Evolutionary conservation across 2,113 vertebrate species (phyloP).

Genomic region (Mellivora capensis): DNA sequence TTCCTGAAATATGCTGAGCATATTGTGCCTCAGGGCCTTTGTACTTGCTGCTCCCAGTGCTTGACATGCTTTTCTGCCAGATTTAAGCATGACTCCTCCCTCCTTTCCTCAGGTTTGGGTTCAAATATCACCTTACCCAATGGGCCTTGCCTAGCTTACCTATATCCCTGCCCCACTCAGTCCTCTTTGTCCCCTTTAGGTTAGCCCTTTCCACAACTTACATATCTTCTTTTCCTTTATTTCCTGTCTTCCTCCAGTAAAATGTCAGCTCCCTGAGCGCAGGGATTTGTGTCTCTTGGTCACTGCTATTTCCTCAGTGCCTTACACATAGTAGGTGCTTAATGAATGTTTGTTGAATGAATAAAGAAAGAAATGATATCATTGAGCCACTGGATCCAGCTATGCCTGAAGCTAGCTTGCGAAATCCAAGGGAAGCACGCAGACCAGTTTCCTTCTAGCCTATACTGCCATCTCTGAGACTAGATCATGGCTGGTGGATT

Average conservation of each 20-base stretch:
- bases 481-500: not conserved
- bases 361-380: not conserved
- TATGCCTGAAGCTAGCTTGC: not conserved
- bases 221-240: not conserved
- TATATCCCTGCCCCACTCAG: not conserved
- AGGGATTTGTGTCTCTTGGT: not conserved
- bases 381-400: not conserved
- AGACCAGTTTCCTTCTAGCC: not conserved
- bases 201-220: not conserved
- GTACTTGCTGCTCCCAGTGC: not conserved
- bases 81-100: not conserved
- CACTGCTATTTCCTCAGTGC: not conserved
- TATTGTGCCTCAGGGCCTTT: not conserved
- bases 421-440: not conserved
- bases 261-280: not conserved
- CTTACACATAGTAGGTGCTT: not conserved
- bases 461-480: slow-evolving; percentile 47
- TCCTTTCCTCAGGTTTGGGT: not conserved
- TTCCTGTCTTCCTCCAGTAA: not conserved
- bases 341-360: not conserved
- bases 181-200: not conserved
- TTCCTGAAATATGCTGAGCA: not conserved
- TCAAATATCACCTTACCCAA: not conserved
- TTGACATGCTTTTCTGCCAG: not conserved
- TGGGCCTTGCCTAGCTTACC: too few species aligned